Evolutionary conservation across 2,113 vertebrate species (phyloP).

Genomic region (Athene cunicularia): DNA sequence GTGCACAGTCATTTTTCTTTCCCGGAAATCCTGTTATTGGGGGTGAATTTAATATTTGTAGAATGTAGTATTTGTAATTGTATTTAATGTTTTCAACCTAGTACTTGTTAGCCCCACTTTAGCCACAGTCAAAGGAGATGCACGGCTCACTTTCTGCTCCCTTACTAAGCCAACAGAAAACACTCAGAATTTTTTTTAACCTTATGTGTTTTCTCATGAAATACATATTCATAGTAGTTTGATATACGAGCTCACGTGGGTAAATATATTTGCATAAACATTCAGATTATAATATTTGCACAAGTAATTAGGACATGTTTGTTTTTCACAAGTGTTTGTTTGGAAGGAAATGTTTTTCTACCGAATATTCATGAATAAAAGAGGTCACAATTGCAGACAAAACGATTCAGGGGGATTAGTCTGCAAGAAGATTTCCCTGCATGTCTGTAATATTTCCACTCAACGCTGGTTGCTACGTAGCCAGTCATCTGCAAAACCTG

Average conservation of each 20-base stretch:
- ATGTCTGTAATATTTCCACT: not conserved
- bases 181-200: not conserved
- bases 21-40: not conserved
- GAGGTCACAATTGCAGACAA: not conserved
- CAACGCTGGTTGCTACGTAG: not conserved
- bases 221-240: not conserved
- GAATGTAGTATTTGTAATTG: not conserved
- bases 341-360: not conserved
- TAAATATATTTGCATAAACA: slow-evolving; percentile 1
- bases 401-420: not conserved
- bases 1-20: not conserved
- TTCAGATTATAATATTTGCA: slow-evolving; percentile 18
- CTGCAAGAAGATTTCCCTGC: slow-evolving; percentile 7
- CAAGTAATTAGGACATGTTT: not conserved
- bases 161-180: not conserved
- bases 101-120: not conserved
- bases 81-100: not conserved
- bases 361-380: slow-evolving; percentile 10
- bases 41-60: not conserved
- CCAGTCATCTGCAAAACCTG: not conserved
- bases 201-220: not conserved
- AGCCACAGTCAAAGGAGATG: not conserved
- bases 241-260: not conserved
- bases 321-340: slow-evolving; percentile 1
- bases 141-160: not conserved